Evolutionary conservation across 2,113 vertebrate genomes (phyloP).

Genomic region (Siniperca knerii): DNA sequence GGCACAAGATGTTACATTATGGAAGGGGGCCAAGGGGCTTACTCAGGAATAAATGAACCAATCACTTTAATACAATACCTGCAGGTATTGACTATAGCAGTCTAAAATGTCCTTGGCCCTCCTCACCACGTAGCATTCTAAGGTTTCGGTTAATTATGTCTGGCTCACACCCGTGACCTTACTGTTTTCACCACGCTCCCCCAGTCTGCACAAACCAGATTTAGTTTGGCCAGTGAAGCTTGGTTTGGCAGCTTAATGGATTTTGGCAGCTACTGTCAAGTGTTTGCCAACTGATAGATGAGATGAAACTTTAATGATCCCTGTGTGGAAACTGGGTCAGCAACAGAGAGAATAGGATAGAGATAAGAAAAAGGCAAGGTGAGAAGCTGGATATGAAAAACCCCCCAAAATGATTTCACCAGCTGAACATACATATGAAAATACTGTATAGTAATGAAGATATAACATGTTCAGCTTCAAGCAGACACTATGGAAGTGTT

Average conservation of each 20-base stretch:
- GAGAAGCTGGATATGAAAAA: constrained; percentile 23
- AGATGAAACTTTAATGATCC: constrained; percentile 76
- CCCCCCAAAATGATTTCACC: neutral
- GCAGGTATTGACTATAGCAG: constrained; percentile 40
- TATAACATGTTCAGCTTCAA: neutral
- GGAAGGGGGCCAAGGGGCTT: constrained; percentile 31
- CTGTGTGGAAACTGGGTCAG: constrained; percentile 68
- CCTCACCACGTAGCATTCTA: constrained; percentile 13
- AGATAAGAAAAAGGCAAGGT: constrained; percentile 30
- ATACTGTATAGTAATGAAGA: neutral
- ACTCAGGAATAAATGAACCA: constrained; percentile 54
- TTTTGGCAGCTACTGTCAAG: constrained; percentile 73
- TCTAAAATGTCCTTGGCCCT: constrained; percentile 41
- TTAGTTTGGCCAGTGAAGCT: constrained; percentile 55
- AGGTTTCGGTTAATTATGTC: constrained; percentile 56
- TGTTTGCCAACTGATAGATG: constrained; percentile 73
- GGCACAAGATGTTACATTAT: constrained; percentile 36
- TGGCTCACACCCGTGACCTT: constrained; percentile 48
- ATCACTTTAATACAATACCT: constrained; percentile 62
- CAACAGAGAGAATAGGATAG: constrained; percentile 50
- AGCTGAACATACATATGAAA: neutral
- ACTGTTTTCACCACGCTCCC: constrained; percentile 35
- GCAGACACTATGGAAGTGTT: neutral
- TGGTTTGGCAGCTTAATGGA: constrained; percentile 66
- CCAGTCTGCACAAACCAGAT: constrained; percentile 50